These are phyloP conservation scores for Alitta virens DNA, from an alignment of 2,888 invertebrate species.

Conservation along the genomic window DNA sequence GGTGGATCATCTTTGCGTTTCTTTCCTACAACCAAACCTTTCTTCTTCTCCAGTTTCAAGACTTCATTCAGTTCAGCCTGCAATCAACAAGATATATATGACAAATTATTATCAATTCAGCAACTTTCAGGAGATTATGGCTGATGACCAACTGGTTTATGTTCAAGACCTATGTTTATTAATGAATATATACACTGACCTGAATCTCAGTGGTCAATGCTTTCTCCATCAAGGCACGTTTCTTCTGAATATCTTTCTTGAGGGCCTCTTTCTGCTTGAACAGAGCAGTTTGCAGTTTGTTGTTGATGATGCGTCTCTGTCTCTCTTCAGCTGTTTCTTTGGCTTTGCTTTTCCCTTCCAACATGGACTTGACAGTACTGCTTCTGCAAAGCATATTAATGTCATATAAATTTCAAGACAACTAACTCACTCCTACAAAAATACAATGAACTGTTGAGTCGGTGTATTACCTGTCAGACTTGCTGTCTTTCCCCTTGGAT, in stretches of 20 bases:
- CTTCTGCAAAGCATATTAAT: not conserved
- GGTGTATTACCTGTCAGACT: no score
- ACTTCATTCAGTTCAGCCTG: constrained; percentile 40
- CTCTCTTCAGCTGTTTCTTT: constrained; percentile 58
- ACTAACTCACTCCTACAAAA: no score
- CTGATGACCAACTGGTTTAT: no score
- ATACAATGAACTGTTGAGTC: no score
- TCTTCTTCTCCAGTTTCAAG: constrained; percentile 33
- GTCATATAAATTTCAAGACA: no score
- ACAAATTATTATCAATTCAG: no score
- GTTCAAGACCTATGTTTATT: no score
- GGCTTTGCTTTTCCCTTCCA: constrained; percentile 10
- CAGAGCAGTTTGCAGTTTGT: constrained; percentile 71
- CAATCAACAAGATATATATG: constrained; percentile 1
- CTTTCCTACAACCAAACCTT: not conserved
- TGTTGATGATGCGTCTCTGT: constrained; percentile 61
- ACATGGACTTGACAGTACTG: not conserved
- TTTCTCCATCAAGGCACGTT: constrained; percentile 72
- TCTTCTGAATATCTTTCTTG: constrained; percentile 89
- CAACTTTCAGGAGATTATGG: no score
- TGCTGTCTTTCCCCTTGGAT: not conserved
- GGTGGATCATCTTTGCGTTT: constrained; percentile 5
- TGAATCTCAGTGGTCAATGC: constrained; percentile 82
- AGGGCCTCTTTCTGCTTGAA: constrained; percentile 87
- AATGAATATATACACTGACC: constrained; percentile 43